phyloP scores from a whole-genome alignment of 2,113 vertebrate species.

The Donacobius atricapilla region DNA sequence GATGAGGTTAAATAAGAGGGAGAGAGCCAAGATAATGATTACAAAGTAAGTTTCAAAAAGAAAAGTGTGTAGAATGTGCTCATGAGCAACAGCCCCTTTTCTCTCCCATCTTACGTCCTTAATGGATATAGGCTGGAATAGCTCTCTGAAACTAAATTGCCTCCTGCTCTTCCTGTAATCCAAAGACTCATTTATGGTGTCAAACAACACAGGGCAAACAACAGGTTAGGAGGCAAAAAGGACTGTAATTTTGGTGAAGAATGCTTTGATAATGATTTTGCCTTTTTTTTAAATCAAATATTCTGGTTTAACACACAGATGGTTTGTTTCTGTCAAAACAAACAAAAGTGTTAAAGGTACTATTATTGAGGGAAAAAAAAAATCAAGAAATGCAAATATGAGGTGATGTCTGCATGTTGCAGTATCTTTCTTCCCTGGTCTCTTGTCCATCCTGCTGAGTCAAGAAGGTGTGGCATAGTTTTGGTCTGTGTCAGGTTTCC shows the following conservation, averaged over 20 bases:
- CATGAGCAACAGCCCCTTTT: neutral
- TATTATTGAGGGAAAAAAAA: neutral
- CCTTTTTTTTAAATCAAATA: neutral
- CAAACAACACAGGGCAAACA: neutral
- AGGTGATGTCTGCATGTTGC: neutral
- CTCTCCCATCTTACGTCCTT: neutral
- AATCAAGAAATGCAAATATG: neutral
- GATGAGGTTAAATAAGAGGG: slow-evolving; percentile 75
- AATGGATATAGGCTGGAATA: slow-evolving; percentile 19
- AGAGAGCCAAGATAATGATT: slow-evolving; percentile 69
- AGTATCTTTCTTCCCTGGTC: neutral
- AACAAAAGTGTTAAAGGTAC: neutral
- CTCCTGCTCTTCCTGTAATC: neutral
- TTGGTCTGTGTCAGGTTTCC: neutral
- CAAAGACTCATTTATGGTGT: neutral
- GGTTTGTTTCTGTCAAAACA: neutral
- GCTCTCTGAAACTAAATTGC: slow-evolving; percentile 3
- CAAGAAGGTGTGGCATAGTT: neutral
- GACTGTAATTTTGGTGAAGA: neutral
- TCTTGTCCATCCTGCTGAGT: neutral
- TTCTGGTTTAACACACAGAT: neutral
- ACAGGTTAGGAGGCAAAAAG: neutral
- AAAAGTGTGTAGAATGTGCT: slow-evolving; percentile 53
- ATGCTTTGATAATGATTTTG: neutral
- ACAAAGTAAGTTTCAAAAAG: slow-evolving; percentile 63